These are phyloP conservation scores for Alethe diademata DNA, from an alignment of 2,113 vertebrate species.

Conservation along the genomic window DNA sequence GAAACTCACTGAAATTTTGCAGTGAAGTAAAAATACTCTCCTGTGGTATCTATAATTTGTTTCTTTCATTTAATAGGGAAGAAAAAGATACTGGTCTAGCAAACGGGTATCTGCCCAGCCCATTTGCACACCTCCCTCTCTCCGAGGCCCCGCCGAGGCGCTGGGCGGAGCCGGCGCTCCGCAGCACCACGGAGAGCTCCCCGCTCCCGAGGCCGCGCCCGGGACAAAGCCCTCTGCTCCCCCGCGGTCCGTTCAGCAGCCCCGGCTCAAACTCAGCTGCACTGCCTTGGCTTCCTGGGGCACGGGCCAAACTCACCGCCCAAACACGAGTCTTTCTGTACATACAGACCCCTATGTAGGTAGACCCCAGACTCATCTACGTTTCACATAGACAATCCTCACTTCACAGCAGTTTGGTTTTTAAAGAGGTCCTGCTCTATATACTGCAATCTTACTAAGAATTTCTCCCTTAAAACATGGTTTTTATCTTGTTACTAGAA, in stretches of 20 bases:
- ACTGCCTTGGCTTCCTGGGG: accelerated
- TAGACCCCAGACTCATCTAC: background rate
- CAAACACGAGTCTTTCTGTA: background rate
- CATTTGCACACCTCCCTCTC: accelerated
- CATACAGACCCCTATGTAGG: accelerated
- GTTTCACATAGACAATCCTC: background rate
- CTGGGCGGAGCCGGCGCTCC: accelerated
- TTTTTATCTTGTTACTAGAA: background rate
- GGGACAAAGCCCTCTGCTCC: accelerated
- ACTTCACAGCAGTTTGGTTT: background rate
- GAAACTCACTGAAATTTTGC: background rate
- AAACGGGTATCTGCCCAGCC: background rate
- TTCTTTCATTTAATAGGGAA: background rate
- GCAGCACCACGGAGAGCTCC: conserved; percentile 24
- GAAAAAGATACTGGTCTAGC: background rate
- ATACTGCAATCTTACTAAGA: background rate
- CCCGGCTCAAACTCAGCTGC: accelerated
- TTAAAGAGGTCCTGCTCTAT: background rate
- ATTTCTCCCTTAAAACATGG: background rate
- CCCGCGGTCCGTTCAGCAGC: accelerated
- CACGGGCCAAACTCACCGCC: accelerated
- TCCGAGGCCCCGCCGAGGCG: accelerated
- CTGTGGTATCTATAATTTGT: background rate
- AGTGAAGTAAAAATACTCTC: background rate
- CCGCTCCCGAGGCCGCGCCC: accelerated